Evolutionary conservation across 2,113 vertebrate genomes (phyloP).

Genomic region (Globicephala melas): DNA sequence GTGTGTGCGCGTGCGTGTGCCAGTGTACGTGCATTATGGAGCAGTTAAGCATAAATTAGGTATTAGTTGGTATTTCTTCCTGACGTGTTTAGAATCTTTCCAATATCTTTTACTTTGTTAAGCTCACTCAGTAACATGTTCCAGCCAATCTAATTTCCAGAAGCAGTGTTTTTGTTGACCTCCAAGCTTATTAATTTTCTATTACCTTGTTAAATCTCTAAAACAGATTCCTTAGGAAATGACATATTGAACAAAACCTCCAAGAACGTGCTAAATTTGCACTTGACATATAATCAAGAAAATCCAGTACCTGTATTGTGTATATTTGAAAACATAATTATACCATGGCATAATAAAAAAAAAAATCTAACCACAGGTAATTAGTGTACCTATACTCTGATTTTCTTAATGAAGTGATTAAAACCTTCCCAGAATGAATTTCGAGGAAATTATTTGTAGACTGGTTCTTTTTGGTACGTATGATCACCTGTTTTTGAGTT

Average conservation of each 20-base stretch:
- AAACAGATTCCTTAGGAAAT: conserved; percentile 62
- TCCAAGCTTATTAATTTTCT: conserved; percentile 46
- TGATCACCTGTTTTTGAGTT: not conserved
- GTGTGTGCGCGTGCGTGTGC: not conserved
- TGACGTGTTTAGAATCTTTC: not conserved
- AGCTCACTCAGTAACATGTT: not conserved
- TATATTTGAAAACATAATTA: conserved; percentile 2
- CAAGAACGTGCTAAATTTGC: not conserved
- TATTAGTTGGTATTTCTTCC: not conserved
- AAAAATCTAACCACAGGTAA: not conserved
- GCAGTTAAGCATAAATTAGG: not conserved
- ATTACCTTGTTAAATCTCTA: conserved; percentile 44
- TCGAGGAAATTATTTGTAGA: not conserved
- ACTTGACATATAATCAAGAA: conserved; percentile 58
- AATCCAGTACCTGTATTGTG: not conserved
- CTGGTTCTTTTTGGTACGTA: not conserved
- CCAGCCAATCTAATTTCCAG: conserved; percentile 32
- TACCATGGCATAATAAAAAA: not conserved
- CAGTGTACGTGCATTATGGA: not conserved
- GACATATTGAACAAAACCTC: conserved; percentile 60
- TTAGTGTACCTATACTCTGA: not conserved
- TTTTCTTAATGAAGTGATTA: conserved; percentile 24
- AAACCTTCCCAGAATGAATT: not conserved
- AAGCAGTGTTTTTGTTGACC: conserved; percentile 53
- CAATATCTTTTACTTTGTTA: not conserved